Conservation (phyloP, 2,113 vertebrate species). For the Balaenoptera acutorostrata region DNA sequence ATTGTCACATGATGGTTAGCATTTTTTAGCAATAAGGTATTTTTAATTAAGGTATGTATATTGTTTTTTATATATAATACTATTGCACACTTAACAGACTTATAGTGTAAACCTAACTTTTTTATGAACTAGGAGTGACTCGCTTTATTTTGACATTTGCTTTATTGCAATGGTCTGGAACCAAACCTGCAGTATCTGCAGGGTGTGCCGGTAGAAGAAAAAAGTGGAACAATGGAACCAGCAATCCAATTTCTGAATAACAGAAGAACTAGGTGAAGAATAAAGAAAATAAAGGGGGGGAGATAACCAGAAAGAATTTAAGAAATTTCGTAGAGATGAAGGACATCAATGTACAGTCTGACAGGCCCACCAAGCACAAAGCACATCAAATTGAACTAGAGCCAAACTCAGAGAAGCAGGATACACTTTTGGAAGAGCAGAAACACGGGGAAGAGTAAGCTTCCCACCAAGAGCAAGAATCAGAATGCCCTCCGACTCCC, state of each 20-base stretch:
- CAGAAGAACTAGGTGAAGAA: neutral
- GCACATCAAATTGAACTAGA: neutral
- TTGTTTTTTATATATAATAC: neutral
- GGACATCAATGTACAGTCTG: neutral
- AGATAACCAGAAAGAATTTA: neutral
- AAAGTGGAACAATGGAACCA: neutral
- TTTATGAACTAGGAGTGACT: neutral
- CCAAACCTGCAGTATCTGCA: neutral
- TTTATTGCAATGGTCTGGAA: neutral
- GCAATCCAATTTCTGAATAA: neutral
- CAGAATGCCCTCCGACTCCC: neutral
- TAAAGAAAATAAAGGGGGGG: neutral
- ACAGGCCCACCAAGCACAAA: neutral
- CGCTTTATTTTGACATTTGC: neutral
- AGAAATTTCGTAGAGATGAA: neutral
- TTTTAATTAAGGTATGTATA: neutral
- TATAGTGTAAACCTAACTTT: neutral
- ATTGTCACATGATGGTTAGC: neutral
- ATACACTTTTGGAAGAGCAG: neutral
- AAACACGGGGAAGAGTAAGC: neutral
- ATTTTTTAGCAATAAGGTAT: neutral
- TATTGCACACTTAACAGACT: neutral
- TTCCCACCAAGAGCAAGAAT: neutral
- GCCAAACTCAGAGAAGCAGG: neutral
- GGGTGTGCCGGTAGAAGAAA: neutral